Base-by-base conservation (phyloP, 2,888 invertebrate species). In the Ornithoptera alexandrae region DNA sequence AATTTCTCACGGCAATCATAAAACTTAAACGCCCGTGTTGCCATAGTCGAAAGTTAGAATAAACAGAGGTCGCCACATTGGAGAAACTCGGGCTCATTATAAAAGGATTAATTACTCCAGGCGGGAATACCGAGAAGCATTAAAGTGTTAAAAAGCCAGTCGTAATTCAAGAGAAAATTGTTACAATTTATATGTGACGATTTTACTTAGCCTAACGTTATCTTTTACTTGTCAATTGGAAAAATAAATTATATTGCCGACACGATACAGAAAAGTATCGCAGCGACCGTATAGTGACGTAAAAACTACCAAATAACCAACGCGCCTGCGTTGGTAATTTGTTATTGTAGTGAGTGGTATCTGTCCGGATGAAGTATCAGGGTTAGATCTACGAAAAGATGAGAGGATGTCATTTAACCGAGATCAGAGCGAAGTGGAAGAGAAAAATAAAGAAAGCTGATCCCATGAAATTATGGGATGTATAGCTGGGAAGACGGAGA, bases 1-100 rank as follows among this genome's bases (percentile, higher is more conserved):
- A 75, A 80, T 78, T 86, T 88, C 87, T 86, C 89, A 89, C 87
- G 86, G 81, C 82, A 85, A 84, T 85, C 85, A 84, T 83, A 85
- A 84, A 85, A 84, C 84, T 82, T 83, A 82, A 83, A 84, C 36
- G 67, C 46, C 39, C 58, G 78, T 79, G 80, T 82, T 81, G 80
- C 76, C 73, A 73, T 76, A 73, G 69, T 74, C 79, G 78, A 78
- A 79, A 80, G 82, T 82, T 84, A 82, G 83, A 83, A 82, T 83
- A 84, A 82, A 83, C 74, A 73, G 75, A 77, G 77, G 81, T 79
- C 78, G 77, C 78, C 78, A 77, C 78, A 79, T 74, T 74, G 70
- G 71, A 75, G 76, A 79, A 83, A 84, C 81, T 81, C 78, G 77
- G 79, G 78, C 76, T 81, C 83, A 83, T 90, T 86, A 84, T 82